These are phyloP conservation scores for Paramormyrops hopkinsi DNA, from an alignment of 2,797 vertebrate species.

Conservation along the genomic window DNA sequence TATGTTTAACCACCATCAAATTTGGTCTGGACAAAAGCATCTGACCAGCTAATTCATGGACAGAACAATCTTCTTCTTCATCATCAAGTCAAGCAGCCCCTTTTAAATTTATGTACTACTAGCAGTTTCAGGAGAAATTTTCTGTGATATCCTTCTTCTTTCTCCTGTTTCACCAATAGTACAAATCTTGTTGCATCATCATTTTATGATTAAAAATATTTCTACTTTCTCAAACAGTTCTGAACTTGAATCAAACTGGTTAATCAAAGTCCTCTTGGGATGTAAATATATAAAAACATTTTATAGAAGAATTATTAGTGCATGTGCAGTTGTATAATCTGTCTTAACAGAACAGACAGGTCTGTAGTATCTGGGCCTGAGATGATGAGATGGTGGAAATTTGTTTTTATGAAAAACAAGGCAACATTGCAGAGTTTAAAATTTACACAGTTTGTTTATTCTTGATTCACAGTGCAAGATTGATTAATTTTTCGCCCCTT, in stretches of 20 bases:
- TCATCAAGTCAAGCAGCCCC: background rate
- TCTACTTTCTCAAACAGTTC: background rate
- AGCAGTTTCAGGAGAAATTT: background rate
- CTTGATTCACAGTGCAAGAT: background rate
- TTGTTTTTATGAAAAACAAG: background rate
- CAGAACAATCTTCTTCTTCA: background rate
- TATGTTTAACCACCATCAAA: background rate
- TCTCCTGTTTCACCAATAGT: background rate
- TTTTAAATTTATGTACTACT: background rate
- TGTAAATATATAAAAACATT: background rate
- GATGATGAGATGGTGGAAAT: background rate
- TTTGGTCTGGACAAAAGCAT: background rate
- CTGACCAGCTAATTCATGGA: background rate
- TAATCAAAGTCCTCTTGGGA: background rate
- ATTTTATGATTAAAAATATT: background rate
- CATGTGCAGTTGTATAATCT: background rate
- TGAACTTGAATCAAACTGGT: background rate
- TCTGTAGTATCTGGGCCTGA: background rate
- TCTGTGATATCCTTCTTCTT: background rate
- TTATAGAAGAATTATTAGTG: background rate
- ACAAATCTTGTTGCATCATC: background rate
- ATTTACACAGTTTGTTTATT: background rate
- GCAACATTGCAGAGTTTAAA: background rate
- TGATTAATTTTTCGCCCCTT: background rate
- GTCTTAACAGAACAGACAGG: background rate